These are phyloP conservation scores for Rhombomys opimus DNA, from an alignment of 2,113 vertebrate species.

Conservation along the genomic window DNA sequence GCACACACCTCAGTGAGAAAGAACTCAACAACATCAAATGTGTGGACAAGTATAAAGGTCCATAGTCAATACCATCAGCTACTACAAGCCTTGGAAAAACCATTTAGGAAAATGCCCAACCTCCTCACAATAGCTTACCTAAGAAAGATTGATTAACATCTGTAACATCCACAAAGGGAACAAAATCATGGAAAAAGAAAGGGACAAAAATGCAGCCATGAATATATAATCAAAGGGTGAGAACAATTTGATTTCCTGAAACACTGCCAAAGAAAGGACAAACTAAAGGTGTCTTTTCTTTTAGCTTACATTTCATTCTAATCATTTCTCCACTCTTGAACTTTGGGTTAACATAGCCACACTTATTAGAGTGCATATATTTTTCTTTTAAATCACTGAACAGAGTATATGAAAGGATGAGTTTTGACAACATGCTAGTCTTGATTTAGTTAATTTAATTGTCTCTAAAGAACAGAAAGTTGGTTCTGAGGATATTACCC, in stretches of 20 bases:
- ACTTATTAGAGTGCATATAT: neutral
- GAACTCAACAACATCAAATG: neutral
- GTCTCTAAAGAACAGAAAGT: neutral
- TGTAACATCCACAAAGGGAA: neutral
- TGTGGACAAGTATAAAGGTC: neutral
- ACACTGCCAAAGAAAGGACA: neutral
- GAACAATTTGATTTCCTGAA: conserved; percentile 8
- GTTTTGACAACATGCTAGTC: neutral
- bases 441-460: neutral
- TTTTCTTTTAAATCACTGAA: neutral
- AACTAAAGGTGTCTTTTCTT: neutral
- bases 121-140: neutral
- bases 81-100: neutral
- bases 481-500: neutral
- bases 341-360: neutral
- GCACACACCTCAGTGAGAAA: neutral
- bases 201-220: neutral
- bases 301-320: neutral
- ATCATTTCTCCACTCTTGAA: neutral
- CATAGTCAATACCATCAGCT: neutral
- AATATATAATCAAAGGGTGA: neutral
- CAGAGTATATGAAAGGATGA: neutral
- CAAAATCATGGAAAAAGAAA: neutral
- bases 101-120: neutral
- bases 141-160: neutral